Evolutionary conservation across 2,113 vertebrate species (phyloP), one percentile per base, ranked within the genome.

Genomic region (Neodon shergylaensis): DNA sequence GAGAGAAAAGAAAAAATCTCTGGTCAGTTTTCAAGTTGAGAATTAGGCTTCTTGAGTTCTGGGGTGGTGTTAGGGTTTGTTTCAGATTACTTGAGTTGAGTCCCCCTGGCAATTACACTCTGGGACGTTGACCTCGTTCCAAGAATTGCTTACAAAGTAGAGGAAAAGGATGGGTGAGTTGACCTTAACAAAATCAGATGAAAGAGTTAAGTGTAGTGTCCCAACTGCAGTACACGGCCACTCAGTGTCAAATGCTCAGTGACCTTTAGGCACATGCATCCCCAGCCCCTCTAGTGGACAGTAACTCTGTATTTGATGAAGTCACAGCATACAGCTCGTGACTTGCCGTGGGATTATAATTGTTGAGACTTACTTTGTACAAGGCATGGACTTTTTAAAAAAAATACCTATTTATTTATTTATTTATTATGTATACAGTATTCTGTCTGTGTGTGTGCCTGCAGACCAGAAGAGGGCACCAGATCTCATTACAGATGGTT

Each of bases 101-200:
- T 47, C 66, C n/a, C 89, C 49, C 10, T 0, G 88, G 76, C 77
- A 94, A 33, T 92, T 91, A 84, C 81, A 44, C 61, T 97, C 81
- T 96, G 94, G 44, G 52, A 92, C 44, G 61, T 91, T 97, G 92
- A 96, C 65, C 13, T 89, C 65, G 49, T 93, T 81, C 76, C 77
- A 96, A 68, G 82, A 95, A 91, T 78, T 88, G 92, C 24, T 94
- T 87, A 78, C 0, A 36, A 92, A 88, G 72, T 94, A 85, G 63
- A 84, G 17, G 42, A 97, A 96, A 96, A 58, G 73, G 39, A 66
- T 88, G 81, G 77, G 17, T 65, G 58, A 96, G 83, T 77, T 88
- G 83, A 96, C 17, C 91, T 97, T 95, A 36, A 94, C 90, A 95
- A 58, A 86, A 88, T 92, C 33, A 94, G 76, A 92, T 92, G 90